Evolutionary conservation across 1,140 invertebrate genomes (phyloP).

Genomic region (Mamestra configurata): DNA sequence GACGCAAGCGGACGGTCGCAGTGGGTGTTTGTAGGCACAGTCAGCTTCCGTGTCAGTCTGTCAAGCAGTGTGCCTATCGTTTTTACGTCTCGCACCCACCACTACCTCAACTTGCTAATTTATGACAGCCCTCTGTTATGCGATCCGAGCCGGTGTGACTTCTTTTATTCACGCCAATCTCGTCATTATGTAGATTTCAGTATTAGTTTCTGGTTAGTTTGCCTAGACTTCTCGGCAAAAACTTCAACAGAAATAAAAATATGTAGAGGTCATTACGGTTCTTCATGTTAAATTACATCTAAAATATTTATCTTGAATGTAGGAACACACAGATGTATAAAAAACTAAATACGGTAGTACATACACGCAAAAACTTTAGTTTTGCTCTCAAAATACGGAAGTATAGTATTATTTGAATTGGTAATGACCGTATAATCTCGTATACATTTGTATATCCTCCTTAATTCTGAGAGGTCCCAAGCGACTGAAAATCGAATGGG

Average conservation of each 20-base stretch:
- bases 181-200: constrained; percentile 10
- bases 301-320: background rate
- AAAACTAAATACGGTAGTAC: constrained; percentile 1
- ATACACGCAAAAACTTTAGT: constrained; percentile 22
- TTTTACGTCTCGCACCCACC: constrained; percentile 43
- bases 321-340: background rate
- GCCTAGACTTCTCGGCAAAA: background rate
- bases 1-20: constrained; percentile 55
- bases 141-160: background rate
- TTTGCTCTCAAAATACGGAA: constrained; percentile 39
- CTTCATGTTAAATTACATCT: background rate
- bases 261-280: background rate
- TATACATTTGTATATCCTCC: background rate
- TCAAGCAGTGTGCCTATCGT: constrained; percentile 46
- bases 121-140: constrained; percentile 46
- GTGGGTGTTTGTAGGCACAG: constrained; percentile 53
- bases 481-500: background rate
- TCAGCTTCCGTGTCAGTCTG: constrained; percentile 58
- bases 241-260: background rate
- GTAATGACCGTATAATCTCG: constrained; percentile 33
- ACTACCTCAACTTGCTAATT: constrained; percentile 52
- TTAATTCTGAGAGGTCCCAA: background rate
- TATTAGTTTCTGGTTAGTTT: constrained; percentile 1
- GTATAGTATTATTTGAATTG: constrained; percentile 32
- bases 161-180: constrained; percentile 5